Conservation (phyloP, 2,113 vertebrate genomes). For the Alexandromys fortis region DNA sequence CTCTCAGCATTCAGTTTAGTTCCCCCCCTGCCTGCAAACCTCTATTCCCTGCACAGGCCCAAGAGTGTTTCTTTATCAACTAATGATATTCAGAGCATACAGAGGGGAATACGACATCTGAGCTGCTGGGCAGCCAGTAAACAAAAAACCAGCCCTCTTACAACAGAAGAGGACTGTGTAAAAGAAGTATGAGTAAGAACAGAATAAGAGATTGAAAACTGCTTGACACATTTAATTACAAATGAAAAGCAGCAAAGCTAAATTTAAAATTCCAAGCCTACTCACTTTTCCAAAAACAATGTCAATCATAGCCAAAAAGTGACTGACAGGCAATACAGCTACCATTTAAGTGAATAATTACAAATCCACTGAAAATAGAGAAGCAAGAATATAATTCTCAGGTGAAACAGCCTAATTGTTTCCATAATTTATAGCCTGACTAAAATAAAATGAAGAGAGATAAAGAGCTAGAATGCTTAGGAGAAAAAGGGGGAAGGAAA, state of each 20-base stretch:
- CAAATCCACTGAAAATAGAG: not conserved
- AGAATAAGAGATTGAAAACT: not conserved
- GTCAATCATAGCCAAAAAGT: not conserved
- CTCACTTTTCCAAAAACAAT: not conserved
- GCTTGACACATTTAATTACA: not conserved
- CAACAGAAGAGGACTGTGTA: not conserved
- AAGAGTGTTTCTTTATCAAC: no score
- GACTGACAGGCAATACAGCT: not conserved
- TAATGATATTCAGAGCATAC: no score
- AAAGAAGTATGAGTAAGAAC: not conserved
- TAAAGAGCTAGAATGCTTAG: not conserved
- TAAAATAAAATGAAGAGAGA: not conserved
- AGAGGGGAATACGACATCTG: no score
- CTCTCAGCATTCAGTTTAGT: no score
- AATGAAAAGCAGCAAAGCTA: not conserved
- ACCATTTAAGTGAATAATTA: not conserved
- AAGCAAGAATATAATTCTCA: not conserved
- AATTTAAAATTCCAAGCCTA: not conserved
- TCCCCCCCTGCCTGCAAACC: no score
- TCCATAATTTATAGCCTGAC: not conserved
- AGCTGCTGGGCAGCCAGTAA: no score
- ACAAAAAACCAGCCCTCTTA: no score
- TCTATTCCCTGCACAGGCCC: no score
- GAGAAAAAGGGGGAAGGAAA: not conserved
- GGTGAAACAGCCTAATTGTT: not conserved